phyloP scores from a whole-genome alignment of 2,797 vertebrate species.

The Gouania willdenowi region DNA sequence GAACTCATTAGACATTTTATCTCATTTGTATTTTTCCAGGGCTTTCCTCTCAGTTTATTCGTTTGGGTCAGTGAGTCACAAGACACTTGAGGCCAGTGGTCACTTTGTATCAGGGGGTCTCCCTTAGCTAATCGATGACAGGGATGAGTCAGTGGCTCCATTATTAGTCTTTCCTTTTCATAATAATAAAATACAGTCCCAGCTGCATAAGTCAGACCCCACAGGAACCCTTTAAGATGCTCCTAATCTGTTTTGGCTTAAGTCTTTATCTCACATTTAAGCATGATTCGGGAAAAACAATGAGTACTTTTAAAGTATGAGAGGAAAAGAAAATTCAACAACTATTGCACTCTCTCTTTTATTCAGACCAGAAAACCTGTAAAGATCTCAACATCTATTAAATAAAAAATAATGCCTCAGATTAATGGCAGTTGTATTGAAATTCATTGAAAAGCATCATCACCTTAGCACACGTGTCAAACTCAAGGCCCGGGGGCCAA shows the following conservation, averaged over 20 bases:
- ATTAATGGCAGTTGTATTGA: background rate
- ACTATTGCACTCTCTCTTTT: too few relatives aligned
- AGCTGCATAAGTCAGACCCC: conserved; percentile 17
- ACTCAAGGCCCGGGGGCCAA: too few relatives aligned
- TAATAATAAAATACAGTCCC: conserved; percentile 16
- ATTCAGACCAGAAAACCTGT: background rate
- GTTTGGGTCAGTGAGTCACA: conserved; percentile 17
- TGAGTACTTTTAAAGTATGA: too few relatives aligned
- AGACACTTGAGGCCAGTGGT: conserved; percentile 14
- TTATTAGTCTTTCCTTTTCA: conserved; percentile 31
- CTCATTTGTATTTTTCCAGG: background rate
- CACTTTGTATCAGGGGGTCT: conserved; percentile 48
- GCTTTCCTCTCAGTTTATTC: conserved; percentile 3
- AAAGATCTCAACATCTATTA: background rate
- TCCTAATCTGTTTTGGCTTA: too few relatives aligned
- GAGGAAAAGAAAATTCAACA: too few relatives aligned
- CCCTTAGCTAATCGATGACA: conserved; percentile 60
- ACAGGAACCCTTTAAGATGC: too few relatives aligned
- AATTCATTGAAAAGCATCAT: too few relatives aligned
- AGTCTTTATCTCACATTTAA: background rate
- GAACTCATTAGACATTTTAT: background rate
- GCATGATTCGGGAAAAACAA: too few relatives aligned
- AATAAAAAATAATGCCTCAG: background rate
- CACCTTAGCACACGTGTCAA: too few relatives aligned
- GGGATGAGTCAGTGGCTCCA: conserved; percentile 33